Conservation (phyloP, 2,113 vertebrate genomes). For the Sciurus niger region DNA sequence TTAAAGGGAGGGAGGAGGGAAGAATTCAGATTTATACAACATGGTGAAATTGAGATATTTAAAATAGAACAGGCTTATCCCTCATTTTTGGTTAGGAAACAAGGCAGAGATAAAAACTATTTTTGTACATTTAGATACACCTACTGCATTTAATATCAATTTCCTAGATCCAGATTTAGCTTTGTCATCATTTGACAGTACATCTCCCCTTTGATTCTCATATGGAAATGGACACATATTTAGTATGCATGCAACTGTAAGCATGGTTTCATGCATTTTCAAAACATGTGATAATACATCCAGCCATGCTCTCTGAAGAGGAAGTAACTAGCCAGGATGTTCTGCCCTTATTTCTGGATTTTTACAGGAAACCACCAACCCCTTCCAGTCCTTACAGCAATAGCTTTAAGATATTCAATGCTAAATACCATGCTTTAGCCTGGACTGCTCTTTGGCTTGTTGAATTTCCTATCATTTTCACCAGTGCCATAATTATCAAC, state of each 20-base stretch:
- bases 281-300: background rate
- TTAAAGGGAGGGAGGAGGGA: background rate
- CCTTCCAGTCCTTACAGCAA: background rate
- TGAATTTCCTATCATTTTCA: background rate
- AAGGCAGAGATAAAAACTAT: background rate
- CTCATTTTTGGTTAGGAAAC: background rate
- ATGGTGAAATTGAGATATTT: background rate
- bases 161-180: constrained; percentile 10
- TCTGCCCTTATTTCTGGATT: background rate
- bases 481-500: background rate
- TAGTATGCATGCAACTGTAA: background rate
- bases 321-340: background rate
- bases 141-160: constrained; percentile 26
- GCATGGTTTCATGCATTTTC: background rate
- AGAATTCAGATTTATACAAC: background rate
- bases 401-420: background rate
- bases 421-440: background rate
- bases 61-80: background rate
- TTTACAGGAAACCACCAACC: background rate
- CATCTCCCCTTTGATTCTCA: background rate
- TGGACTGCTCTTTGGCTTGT: background rate
- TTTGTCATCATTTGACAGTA: background rate
- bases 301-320: background rate
- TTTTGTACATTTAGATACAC: background rate
- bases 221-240: background rate